These are phyloP conservation scores for Caloenas nicobarica DNA, from an alignment of 2,113 vertebrate genomes.

Conservation along the genomic window DNA sequence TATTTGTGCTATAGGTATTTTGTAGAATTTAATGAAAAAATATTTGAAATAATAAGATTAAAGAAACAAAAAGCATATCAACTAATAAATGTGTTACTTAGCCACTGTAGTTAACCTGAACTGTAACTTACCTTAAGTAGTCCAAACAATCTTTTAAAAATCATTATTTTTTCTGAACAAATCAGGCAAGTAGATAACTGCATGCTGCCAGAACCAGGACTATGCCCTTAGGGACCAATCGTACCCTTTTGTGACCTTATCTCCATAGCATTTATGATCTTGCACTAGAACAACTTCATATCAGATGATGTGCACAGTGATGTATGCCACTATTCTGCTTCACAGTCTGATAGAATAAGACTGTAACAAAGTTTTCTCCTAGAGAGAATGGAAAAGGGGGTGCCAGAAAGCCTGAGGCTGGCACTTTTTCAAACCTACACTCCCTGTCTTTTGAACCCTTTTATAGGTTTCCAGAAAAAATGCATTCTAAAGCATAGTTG, in stretches of 20 bases:
- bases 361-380: neutral
- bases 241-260: neutral
- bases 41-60: neutral
- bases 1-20: neutral
- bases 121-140: neutral
- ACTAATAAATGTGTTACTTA: neutral
- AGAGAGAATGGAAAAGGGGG: neutral
- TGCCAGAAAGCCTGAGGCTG: neutral
- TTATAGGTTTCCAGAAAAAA: neutral
- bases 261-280: neutral
- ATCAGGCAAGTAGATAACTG: neutral
- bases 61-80: neutral
- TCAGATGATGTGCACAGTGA: neutral
- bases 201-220: neutral
- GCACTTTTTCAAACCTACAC: neutral
- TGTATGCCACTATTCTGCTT: neutral
- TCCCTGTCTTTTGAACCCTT: neutral
- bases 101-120: neutral
- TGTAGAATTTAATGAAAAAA: neutral
- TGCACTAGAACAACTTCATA: neutral
- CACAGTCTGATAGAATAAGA: neutral
- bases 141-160: neutral
- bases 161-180: neutral
- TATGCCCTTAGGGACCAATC: neutral
- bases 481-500: neutral